Evolutionary conservation across 2,888 invertebrate species (phyloP).

Genomic region (Cheilosia soror): DNA sequence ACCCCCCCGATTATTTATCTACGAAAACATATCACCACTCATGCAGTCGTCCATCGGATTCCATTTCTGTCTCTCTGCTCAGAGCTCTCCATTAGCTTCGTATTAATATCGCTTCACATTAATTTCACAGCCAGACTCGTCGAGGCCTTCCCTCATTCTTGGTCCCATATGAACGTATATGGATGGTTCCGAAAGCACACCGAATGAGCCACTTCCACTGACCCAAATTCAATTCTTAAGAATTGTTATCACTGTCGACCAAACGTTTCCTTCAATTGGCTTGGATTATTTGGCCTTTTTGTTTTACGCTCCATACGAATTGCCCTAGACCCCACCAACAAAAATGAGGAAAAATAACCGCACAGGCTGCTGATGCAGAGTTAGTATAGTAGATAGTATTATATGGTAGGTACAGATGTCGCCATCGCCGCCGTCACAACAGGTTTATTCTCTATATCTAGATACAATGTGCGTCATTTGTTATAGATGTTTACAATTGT

Average conservation of each 20-base stretch:
- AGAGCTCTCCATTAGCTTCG: constrained; percentile 38
- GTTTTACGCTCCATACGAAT: neutral
- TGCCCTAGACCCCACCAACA: neutral
- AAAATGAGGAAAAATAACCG: constrained; percentile 14
- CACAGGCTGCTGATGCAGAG: neutral
- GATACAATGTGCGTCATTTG: constrained; percentile 38
- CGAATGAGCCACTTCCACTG: constrained; percentile 3
- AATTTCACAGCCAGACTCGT: constrained; percentile 26
- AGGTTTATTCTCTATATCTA: constrained; percentile 38
- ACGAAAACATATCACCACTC: constrained; percentile 62
- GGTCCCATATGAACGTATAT: too few species aligned
- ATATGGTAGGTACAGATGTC: neutral
- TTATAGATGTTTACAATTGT: constrained; percentile 50
- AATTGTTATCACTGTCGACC: constrained; percentile 63
- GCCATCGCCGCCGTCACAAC: constrained; percentile 44
- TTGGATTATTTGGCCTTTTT: neutral
- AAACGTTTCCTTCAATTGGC: constrained; percentile 32
- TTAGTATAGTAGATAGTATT: neutral
- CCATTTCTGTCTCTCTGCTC: constrained; percentile 17
- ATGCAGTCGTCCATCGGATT: constrained; percentile 23
- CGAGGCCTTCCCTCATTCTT: neutral
- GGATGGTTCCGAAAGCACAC: neutral
- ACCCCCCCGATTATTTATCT: constrained; percentile 55
- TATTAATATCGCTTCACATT: constrained; percentile 39
- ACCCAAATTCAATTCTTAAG: constrained; percentile 56